Base-by-base conservation (phyloP, 2,888 invertebrate genomes). In the Pachymerium ferrugineum region DNA sequence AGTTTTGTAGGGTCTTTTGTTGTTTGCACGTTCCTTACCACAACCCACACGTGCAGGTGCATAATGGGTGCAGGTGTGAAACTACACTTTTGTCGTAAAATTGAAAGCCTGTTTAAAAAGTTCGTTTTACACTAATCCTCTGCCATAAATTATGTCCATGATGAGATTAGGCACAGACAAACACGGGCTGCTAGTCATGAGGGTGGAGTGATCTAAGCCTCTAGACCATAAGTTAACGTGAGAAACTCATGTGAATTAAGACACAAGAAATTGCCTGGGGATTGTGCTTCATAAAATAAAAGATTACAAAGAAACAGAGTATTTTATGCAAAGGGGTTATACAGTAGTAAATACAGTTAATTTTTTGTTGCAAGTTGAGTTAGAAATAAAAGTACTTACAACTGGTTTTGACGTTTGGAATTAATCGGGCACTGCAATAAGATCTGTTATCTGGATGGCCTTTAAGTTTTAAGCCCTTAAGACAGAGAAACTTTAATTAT, bases 41-140 rank as follows among this genome's bases (percentile, higher is more conserved):
- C 54, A 54, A 28, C 54, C 54, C 54, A 54, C 54, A 54, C 54
- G 54, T 54, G 54, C 54, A 54, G 54, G 54, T 54, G 54, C 54
- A 54, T 54, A 54, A 54, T 54, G 54, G 54, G 54, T 25, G 54
- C 54, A 54, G 54, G 54, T 54, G 54, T 54, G 54, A 54, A 54
- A 54, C 54, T 54, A 22, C 8, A 54, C 54, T 54, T 54, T 54
- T 54, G 54, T 54, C 54, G 54, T 54, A 54, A 54, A 54, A 54
- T 25, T 54, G 54, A 54, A 54, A 54, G 54, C 25, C 54, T 8
- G 54, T 54, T 54, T 54, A 54, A 54, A 54, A 54, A 54, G 54
- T 54, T 1, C 22, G 54, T 54, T 54, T 22, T 25, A 54, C 54
- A 54, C 54, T 54, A 54, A 54, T 54, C 54, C 54, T 12, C 8